Conservation (phyloP, 1,140 invertebrate species). For the Atta cephalotes region DNA sequence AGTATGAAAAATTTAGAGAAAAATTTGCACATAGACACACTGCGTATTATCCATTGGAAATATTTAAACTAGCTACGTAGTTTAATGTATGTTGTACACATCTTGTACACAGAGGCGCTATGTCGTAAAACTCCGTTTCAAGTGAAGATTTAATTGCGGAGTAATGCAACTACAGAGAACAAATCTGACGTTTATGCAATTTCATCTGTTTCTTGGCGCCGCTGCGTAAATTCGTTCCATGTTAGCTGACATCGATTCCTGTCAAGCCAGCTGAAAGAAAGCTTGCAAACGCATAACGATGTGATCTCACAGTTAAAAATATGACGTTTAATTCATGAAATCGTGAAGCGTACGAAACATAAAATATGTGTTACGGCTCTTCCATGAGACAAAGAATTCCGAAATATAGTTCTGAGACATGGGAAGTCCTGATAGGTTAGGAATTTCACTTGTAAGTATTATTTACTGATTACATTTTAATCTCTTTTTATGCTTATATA, state of each 20-base stretch:
- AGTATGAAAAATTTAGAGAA: too few species aligned
- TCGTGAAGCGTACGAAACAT: background rate
- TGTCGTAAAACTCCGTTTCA: background rate
- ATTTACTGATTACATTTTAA: background rate
- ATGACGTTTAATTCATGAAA: background rate
- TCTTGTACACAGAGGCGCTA: background rate
- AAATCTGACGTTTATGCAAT: background rate
- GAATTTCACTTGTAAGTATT: conserved; percentile 12
- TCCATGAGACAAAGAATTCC: background rate
- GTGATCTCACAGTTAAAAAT: background rate
- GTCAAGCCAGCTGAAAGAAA: background rate
- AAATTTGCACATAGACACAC: too few species aligned
- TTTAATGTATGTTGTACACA: background rate
- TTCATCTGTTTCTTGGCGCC: background rate
- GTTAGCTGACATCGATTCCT: conserved; percentile 36
- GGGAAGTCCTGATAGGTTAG: conserved; percentile 59
- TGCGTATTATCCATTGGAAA: background rate
- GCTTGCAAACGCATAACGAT: background rate
- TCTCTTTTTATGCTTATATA: too few species aligned
- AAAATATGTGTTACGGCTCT: background rate
- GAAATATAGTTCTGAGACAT: background rate
- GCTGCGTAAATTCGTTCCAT: background rate
- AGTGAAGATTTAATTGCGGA: background rate
- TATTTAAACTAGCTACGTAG: background rate
- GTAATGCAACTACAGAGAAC: background rate